Base-by-base conservation (phyloP, 2,113 vertebrate genomes). In the Monopterus albus region DNA sequence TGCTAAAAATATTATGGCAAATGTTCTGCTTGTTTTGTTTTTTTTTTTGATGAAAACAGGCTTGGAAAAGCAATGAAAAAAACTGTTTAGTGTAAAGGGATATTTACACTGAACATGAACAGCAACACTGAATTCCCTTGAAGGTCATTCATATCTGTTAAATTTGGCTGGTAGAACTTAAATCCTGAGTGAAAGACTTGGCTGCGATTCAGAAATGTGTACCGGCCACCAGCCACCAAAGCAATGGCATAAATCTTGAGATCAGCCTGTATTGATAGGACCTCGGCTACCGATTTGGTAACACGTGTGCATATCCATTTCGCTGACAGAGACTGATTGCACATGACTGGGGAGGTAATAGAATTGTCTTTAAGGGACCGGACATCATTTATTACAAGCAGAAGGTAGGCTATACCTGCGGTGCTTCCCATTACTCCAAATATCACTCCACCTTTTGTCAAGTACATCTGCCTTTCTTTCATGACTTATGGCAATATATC, bases 331-430 rank as follows among this genome's bases (percentile, higher is more conserved):
- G 91, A 93, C 87, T 88, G 91, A 94, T 93, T 81, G 86, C 88
- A 88, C 78, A 87, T 79, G 85, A 88, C 86, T 87, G 68, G 56
- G 79, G 88, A 92, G 91, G 92, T 93, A 93, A 93, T 94, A 92
- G 93, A 91, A 91, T 91, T 94, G 93, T 94, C 92, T 93, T 94
- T 93, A 92, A 90, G 80, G 65, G 84, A 75, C 81, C 72, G 84
- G 87, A 91, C 86, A 53, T 87, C 91, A 93, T 93, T 92, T 92
- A 91, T 93, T 92, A 94, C 76, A 60, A 82, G 75, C 69, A 85
- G 78, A 89, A 87, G 87, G 87, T 89, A 86, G 75, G 79, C 74
- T 87, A 82, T 82, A 91, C 89, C 88, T 91, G 87, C 36, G 50
- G 79, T 84, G 78, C 33, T 23, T 87, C 77, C 82, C 80, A 89